phyloP scores from a whole-genome alignment of 2,113 vertebrate genomes.

The Pseudorhombus dupliciocellatus region DNA sequence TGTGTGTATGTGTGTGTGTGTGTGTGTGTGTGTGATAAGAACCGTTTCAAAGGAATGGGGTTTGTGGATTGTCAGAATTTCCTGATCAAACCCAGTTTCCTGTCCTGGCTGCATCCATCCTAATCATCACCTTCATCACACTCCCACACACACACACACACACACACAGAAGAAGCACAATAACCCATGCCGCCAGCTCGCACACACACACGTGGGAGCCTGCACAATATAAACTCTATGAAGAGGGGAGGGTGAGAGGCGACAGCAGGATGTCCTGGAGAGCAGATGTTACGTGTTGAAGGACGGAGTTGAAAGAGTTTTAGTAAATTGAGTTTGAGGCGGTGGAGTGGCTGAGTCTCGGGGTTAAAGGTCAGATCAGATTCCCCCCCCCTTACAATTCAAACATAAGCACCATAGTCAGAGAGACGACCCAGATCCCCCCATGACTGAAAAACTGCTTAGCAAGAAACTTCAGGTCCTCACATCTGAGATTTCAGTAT shows the following conservation, averaged over 20 bases:
- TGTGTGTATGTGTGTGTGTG: conserved; percentile 39
- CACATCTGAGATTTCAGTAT: no score
- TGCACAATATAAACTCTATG: conserved; percentile 40
- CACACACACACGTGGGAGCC: conserved; percentile 36
- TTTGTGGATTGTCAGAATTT: conserved; percentile 13
- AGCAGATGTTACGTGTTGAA: conserved; percentile 1
- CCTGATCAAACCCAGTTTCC: conserved; percentile 37
- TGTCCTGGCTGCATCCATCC: conserved; percentile 30
- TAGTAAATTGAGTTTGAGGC: background rate
- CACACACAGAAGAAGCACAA: background rate
- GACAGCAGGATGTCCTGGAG: conserved; percentile 28
- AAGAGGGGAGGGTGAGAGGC: background rate
- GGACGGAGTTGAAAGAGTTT: background rate
- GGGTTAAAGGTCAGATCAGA: conserved; percentile 13
- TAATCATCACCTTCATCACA: conserved; percentile 9
- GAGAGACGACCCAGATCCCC: background rate
- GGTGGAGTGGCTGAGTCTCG: background rate
- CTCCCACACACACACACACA: background rate
- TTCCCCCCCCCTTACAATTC: background rate
- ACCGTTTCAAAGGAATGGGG: background rate
- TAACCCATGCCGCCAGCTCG: conserved; percentile 7
- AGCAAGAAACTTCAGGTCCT: background rate
- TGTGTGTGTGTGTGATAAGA: conserved; percentile 9
- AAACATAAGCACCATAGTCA: conserved; percentile 10
- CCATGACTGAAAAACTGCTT: no score